phyloP scores from a whole-genome alignment of 1,140 invertebrate species.

The Eufriesea mexicana region DNA sequence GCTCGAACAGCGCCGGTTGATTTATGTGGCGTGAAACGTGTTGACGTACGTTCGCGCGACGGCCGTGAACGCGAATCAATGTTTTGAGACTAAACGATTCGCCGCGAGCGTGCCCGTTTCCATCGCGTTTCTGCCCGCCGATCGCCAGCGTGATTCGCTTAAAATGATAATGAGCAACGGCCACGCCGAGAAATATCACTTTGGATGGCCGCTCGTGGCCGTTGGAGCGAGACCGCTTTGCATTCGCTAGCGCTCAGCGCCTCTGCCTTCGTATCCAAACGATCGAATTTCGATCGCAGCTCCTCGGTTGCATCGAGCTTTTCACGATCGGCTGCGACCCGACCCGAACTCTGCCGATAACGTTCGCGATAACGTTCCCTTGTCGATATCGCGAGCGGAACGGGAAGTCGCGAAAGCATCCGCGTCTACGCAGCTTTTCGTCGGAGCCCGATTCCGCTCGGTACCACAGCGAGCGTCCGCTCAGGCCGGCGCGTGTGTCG shows the following conservation, averaged over 20 bases:
- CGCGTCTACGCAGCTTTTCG: no score
- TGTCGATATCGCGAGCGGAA: no score
- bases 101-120: not conserved
- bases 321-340: no score
- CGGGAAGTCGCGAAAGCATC: no score
- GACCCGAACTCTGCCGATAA: not conserved
- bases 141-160: slow-evolving; percentile 17
- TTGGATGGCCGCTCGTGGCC: not conserved
- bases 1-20: slow-evolving; percentile 28
- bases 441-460: no score
- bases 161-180: slow-evolving; percentile 34
- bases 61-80: slow-evolving; percentile 14
- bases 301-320: no score
- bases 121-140: not conserved
- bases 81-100: slow-evolving; percentile 38
- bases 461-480: no score
- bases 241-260: no score
- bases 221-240: slow-evolving; percentile 5
- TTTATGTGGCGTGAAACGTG: slow-evolving; percentile 42
- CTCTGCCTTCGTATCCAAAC: not conserved
- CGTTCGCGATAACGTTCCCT: not conserved
- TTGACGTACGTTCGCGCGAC: slow-evolving; percentile 3
- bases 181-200: slow-evolving; percentile 14
- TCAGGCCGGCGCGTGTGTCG: not conserved
- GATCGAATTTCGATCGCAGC: no score